Base-by-base conservation (phyloP, 2,113 vertebrate species). In the Calidris pugnax region DNA sequence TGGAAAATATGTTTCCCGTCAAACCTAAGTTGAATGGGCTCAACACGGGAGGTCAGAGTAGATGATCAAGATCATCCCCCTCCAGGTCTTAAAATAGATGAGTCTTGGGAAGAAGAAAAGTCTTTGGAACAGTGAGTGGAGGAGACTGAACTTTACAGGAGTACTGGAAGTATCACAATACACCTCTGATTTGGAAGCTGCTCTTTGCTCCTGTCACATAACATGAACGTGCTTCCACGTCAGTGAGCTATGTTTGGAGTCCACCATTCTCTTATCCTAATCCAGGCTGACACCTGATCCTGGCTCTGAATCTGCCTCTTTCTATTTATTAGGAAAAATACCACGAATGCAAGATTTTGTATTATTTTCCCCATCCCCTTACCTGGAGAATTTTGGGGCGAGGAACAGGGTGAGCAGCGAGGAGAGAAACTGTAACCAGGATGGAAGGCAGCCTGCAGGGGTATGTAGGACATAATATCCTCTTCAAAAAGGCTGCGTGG, bases 331-430 rank as follows among this genome's bases (percentile, higher is more conserved):
- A 79, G 41, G 51, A 76, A 41, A 85, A 91, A 55, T 9, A 66
- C 2, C 26, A 85, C 1, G 53, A 87, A 81, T 10, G 10, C 7
- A 82, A 76, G 62, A 15, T 62, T 63, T 90, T 57, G 7, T 41
- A 37, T 18, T 73, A 9, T 64, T 53, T 87, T 47, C 22, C 53
- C 15, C 30, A n/a, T 33, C n/a, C 53, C 33, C 91, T 95, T 97
- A 99, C 99, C 99, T 97, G 99, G 99, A 91, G 99, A 99, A 96
- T 99, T 99, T 92, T 99, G 99, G 47, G 99, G 99, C 14, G 99
- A 99, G 23, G 99, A 99, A 76, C 98, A 99, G 5, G 99, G 99
- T 9, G 99, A 99, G 90, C 99, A 99, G 91, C 99, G 99, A 47
- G 99, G 99, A 77, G 99, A 99, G 97, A 99, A 99, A 97, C 98